Evolutionary conservation across 2,113 vertebrate genomes (phyloP).

Genomic region (Steatornis caripensis): DNA sequence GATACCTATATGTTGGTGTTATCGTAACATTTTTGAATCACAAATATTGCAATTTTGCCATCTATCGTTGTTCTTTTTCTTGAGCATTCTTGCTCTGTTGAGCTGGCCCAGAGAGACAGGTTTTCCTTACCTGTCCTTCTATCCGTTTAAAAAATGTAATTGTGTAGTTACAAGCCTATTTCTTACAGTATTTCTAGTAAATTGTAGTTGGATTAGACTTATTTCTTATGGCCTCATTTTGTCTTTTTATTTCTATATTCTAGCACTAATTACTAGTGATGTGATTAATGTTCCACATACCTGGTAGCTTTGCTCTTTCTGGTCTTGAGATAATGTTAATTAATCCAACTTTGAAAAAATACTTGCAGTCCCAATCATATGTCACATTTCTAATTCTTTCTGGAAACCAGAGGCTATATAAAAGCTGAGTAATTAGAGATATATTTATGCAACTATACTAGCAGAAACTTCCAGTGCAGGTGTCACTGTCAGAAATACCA

Average conservation of each 20-base stretch:
- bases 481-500: neutral
- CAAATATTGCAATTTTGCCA: neutral
- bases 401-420: conserved; percentile 48
- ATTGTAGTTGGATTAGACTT: conserved; percentile 38
- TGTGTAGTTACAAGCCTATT: neutral
- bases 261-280: conserved; percentile 69
- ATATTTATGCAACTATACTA: neutral
- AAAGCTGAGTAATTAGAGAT: conserved; percentile 39
- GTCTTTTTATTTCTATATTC: conserved; percentile 63
- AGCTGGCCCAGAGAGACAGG: neutral
- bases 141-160: neutral
- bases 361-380: conserved; percentile 27
- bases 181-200: conserved; percentile 24
- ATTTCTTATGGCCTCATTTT: conserved; percentile 65
- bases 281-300: conserved; percentile 73
- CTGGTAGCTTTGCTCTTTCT: conserved; percentile 67
- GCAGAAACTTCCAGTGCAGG: neutral
- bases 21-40: neutral
- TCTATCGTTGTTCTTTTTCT: neutral
- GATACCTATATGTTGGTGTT: neutral
- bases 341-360: conserved; percentile 69
- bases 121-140: neutral
- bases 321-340: conserved; percentile 72
- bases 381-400: conserved; percentile 53
- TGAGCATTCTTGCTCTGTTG: neutral